phyloP scores from a whole-genome alignment of 2,797 vertebrate genomes.

The Brotogeris chrysoptera region DNA sequence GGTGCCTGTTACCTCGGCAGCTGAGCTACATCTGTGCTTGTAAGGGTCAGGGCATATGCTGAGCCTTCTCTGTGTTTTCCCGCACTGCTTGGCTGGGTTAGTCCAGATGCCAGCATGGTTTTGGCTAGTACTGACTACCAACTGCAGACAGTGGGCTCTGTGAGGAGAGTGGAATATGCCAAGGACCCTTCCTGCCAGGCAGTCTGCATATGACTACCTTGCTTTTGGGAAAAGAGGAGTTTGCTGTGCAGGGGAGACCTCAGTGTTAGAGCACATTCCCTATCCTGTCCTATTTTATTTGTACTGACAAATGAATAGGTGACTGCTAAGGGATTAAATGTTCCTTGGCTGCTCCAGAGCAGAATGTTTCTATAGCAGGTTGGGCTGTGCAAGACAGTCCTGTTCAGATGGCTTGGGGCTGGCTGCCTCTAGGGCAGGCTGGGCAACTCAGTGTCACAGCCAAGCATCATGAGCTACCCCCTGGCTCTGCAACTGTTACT shows the following conservation, averaged over 20 bases:
- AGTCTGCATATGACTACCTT: accelerated
- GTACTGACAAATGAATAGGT: not conserved
- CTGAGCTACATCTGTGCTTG: not conserved
- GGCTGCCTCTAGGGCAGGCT: not conserved
- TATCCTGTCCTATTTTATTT: not conserved
- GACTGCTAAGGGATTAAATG: not conserved
- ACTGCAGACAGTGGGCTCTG: accelerated
- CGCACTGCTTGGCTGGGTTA: not conserved
- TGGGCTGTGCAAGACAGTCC: not conserved
- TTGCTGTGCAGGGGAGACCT: not conserved
- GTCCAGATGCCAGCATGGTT: not conserved
- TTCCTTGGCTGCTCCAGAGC: not conserved
- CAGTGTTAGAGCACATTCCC: not conserved
- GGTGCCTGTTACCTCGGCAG: not conserved
- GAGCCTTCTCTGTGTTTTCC: not conserved
- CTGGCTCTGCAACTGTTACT: not conserved
- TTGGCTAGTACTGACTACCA: not conserved
- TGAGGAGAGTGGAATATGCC: not conserved
- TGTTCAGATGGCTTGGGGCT: not conserved
- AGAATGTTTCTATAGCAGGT: not conserved
- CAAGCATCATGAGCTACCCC: not conserved
- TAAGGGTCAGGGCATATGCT: accelerated
- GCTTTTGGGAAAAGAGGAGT: not conserved
- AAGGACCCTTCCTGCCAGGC: not conserved
- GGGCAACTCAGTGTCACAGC: not conserved